phyloP scores from a whole-genome alignment of 2,113 vertebrate species.

The Platycercus adscitus region DNA sequence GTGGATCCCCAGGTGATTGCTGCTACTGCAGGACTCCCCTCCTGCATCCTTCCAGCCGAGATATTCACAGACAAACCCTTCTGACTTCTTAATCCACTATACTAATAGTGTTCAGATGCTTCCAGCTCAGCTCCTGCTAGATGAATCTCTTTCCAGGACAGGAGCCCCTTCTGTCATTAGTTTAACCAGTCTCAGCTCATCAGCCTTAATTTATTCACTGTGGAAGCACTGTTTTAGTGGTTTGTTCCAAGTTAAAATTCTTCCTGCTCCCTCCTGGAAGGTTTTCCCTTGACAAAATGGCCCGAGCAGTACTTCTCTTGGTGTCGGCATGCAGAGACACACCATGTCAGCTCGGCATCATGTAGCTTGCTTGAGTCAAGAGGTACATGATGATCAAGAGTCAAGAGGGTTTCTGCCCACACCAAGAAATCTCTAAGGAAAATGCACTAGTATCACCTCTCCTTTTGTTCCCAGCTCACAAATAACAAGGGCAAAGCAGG shows the following conservation, averaged over 20 bases:
- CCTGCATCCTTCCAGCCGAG: background rate
- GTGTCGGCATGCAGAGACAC: background rate
- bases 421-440: background rate
- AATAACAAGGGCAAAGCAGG: background rate
- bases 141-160: constrained; percentile 2
- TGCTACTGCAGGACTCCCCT: background rate
- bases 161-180: constrained; percentile 3
- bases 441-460: fast-evolving
- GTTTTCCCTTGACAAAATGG: background rate
- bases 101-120: background rate
- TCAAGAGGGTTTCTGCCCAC: fast-evolving
- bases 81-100: background rate
- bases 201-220: constrained; percentile 32
- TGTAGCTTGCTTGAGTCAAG: background rate
- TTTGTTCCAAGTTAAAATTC: background rate
- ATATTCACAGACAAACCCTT: background rate
- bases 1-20: background rate
- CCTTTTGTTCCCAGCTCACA: background rate
- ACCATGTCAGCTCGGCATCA: background rate
- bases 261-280: background rate
- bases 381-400: background rate
- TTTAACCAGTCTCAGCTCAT: constrained; percentile 42
- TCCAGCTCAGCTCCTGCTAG: constrained; percentile 1
- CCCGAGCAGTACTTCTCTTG: background rate
- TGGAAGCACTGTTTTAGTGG: background rate